Percentiles rank a stretch among this genome's conserved stretches.
Conservation (phyloP, 1,140 invertebrate genomes). For the Listronotus bonariensis region DNA sequence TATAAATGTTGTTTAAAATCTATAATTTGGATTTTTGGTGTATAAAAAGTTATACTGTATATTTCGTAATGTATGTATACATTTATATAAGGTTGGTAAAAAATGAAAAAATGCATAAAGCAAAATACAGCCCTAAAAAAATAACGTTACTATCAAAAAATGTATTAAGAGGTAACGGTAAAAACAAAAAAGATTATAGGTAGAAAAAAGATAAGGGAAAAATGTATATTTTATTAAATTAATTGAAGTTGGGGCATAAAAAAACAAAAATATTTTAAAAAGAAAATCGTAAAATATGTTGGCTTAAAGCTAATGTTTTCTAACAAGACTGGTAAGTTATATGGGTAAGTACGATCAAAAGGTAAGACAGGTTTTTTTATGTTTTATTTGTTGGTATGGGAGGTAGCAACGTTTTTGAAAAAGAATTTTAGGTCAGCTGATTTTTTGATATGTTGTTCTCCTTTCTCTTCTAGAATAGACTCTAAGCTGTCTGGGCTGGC, state of each 20-base stretch:
- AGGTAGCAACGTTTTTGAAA: too few species aligned
- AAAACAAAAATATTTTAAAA: slow-evolving; percentile 18
- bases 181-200: slow-evolving; percentile 6
- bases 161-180: not conserved
- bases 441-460: too few species aligned
- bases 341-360: too few species aligned
- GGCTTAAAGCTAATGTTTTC: too few species aligned
- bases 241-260: slow-evolving; percentile 21
- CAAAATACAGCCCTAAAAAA: not conserved
- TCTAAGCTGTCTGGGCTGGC: too few species aligned
- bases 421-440: too few species aligned
- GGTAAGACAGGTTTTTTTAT: too few species aligned
- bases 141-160: not conserved
- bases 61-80: not conserved
- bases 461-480: too few species aligned
- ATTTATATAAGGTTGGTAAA: slow-evolving; percentile 6
- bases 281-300: slow-evolving; percentile 15
- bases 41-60: slow-evolving; percentile 9
- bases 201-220: slow-evolving; percentile 23
- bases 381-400: too few species aligned
- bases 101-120: slow-evolving; percentile 2
- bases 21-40: slow-evolving; percentile 26
- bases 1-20: not conserved
- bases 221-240: slow-evolving; percentile 26
- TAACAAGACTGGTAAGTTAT: too few species aligned